phyloP scores from a whole-genome alignment of 2,888 invertebrate species.

The Zelleria hepariella region DNA sequence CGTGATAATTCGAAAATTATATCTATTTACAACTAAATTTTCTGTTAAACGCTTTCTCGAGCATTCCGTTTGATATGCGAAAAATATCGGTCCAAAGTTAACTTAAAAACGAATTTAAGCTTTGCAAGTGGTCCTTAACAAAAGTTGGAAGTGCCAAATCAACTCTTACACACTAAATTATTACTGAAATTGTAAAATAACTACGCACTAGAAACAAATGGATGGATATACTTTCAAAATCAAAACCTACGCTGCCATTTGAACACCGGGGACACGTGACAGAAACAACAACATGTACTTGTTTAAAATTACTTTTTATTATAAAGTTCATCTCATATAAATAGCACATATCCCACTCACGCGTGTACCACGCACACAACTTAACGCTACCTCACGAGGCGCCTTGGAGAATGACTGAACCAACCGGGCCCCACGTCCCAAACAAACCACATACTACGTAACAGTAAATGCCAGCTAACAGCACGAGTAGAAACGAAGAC shows the following conservation, averaged over 20 bases:
- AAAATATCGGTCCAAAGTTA: slow-evolving; percentile 22
- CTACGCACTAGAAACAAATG: neutral
- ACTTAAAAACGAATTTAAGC: slow-evolving; percentile 29
- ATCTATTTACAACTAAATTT: neutral
- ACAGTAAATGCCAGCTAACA: too few species aligned
- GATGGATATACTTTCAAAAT: neutral
- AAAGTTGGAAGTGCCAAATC: slow-evolving; percentile 23
- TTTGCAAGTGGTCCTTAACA: slow-evolving; percentile 32
- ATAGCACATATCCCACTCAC: slow-evolving; percentile 69
- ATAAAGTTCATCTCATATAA: slow-evolving; percentile 70
- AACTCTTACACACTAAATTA: slow-evolving; percentile 25
- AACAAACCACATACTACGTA: too few species aligned
- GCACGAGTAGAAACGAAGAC: too few species aligned
- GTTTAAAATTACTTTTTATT: slow-evolving; percentile 65
- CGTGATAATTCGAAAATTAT: neutral
- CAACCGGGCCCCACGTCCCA: too few species aligned
- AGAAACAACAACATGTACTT: slow-evolving; percentile 36
- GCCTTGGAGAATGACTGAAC: neutral
- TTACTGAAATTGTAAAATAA: slow-evolving; percentile 11
- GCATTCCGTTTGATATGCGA: neutral
- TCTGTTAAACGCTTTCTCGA: neutral
- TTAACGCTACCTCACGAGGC: neutral
- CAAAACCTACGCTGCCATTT: neutral
- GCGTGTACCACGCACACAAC: slow-evolving; percentile 13
- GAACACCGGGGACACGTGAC: slow-evolving; percentile 13